Conservation (phyloP, 37 sponge, comb jelly and placozoan species). For the Diacarnus erythraeanus region DNA sequence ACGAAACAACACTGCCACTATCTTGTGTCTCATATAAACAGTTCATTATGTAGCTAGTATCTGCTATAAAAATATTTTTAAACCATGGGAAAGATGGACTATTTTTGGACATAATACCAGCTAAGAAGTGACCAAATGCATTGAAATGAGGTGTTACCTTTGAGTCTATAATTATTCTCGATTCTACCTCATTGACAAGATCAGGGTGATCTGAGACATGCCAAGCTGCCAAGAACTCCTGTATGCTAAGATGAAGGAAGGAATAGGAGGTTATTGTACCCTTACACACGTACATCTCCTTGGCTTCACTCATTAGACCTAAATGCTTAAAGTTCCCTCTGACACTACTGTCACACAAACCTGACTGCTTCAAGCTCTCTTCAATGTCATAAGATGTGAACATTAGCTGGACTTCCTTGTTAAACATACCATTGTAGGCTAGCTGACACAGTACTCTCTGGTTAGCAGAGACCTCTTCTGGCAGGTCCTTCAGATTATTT, state of each 20-base stretch:
- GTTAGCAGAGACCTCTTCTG: not conserved
- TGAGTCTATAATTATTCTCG: too few species aligned
- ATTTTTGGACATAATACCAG: too few species aligned
- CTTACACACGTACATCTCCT: conserved; percentile 1
- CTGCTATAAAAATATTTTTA: too few species aligned
- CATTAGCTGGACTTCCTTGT: not conserved
- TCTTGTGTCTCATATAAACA: too few species aligned
- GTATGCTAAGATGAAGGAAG: conserved; percentile 13
- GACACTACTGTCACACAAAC: not conserved
- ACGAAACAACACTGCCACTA: too few species aligned
- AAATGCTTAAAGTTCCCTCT: not conserved
- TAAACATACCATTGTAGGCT: not conserved
- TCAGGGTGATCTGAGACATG: not conserved
- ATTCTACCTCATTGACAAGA: too few species aligned
- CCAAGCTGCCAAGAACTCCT: conserved; percentile 15
- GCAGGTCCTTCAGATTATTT: not conserved
- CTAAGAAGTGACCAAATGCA: too few species aligned
- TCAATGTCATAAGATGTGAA: too few species aligned
- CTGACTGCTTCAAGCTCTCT: too few species aligned
- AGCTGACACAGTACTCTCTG: not conserved
- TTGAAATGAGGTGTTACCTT: too few species aligned
- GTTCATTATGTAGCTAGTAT: too few species aligned
- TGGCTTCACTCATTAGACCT: conserved; percentile 9
- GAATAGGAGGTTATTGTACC: not conserved
- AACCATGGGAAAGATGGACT: too few species aligned